Conservation (phyloP, 1,140 invertebrate genomes). For the Hycleus cichorii region DNA sequence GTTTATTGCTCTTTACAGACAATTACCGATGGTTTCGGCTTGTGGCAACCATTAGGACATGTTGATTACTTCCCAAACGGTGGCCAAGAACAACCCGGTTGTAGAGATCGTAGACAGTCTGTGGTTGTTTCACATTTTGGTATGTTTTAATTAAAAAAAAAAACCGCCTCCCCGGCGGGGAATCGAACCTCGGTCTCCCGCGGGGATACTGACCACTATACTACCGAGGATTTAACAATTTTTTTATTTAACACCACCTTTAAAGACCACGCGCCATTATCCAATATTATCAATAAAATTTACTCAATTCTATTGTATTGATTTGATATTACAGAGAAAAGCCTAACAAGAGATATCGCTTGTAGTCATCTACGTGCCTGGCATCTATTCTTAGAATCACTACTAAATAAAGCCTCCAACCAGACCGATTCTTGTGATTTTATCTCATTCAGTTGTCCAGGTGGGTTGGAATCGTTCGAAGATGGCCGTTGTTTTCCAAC, state of each 20-base stretch:
- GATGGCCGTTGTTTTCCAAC: slow-evolving; percentile 39
- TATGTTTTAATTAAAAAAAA: slow-evolving; percentile 16
- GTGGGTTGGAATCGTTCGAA: slow-evolving; percentile 33
- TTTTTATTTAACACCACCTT: neutral
- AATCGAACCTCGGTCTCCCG: slow-evolving; percentile 40
- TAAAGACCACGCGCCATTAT: neutral
- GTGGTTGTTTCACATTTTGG: slow-evolving; percentile 38
- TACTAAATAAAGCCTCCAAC: slow-evolving; percentile 28
- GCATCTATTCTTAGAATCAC: slow-evolving; percentile 37
- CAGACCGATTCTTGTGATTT: slow-evolving; percentile 34
- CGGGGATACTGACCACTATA: slow-evolving; percentile 40
- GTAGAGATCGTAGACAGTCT: slow-evolving; percentile 41
- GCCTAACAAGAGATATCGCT: slow-evolving; percentile 41
- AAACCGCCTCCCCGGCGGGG: slow-evolving; percentile 35
- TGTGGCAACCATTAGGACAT: slow-evolving; percentile 45
- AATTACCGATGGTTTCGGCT: slow-evolving; percentile 39
- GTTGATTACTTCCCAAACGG: slow-evolving; percentile 72
- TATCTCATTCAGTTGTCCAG: slow-evolving; percentile 37
- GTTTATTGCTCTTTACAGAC: slow-evolving; percentile 1
- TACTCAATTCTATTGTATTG: neutral
- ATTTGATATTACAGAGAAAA: slow-evolving; percentile 29
- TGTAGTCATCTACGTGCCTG: slow-evolving; percentile 42
- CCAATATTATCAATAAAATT: too few species aligned
- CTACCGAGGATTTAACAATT: slow-evolving; percentile 31
- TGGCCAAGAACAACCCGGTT: slow-evolving; percentile 63